Evolutionary conservation across 2,888 invertebrate genomes (phyloP), one percentile per base, ranked within the genome.

Genomic region (Orthosia gracilis): DNA sequence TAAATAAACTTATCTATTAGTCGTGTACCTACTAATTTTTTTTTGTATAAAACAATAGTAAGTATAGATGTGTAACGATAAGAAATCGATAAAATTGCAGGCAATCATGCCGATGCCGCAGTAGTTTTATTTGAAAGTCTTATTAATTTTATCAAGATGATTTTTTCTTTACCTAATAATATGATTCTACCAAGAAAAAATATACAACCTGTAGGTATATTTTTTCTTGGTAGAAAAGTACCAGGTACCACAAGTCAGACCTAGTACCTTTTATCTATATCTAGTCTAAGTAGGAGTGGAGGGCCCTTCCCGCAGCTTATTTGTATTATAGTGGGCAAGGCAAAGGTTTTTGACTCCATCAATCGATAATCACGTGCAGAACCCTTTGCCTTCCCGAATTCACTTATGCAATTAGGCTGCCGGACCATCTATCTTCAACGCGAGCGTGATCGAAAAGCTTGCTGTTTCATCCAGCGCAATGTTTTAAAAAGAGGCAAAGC

Each of bases 81-180:
- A 78, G 58, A 64, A 79, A 67, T 57, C 78, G 49, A 78, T 78
- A 59, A 76, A 79, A 40, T 11, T 18, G 52, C 26, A 52, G 62
- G 23, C 50, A 23, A 64, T 15, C 17, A 23, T 59, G 45, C 5
- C 13, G 17, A n/a, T 54, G 50, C 7, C 4, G 13, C 57, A 31
- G 45, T 26, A 17, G 49, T 67, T 58, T 50, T 49, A 50, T n/a
- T 62, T 5, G 7, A 15, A 50, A 72, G 18, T 4, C 26, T 45
- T 31, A 3, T 15, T 69, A 45, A 69, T 59, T 69, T 58, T 59
- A 26, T 45, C n/a, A 52, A 69, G 17, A 45, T n/a, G 11, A 13
- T 47, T 49, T 40, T 23, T 49, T 40, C 5, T 31, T 11, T 23
- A 13, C 3, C 13, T 49, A 5, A 23, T 47, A 31, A 13, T n/a